Evolutionary conservation across 1,140 invertebrate genomes (phyloP).

Genomic region (Zaprionus davidi): DNA sequence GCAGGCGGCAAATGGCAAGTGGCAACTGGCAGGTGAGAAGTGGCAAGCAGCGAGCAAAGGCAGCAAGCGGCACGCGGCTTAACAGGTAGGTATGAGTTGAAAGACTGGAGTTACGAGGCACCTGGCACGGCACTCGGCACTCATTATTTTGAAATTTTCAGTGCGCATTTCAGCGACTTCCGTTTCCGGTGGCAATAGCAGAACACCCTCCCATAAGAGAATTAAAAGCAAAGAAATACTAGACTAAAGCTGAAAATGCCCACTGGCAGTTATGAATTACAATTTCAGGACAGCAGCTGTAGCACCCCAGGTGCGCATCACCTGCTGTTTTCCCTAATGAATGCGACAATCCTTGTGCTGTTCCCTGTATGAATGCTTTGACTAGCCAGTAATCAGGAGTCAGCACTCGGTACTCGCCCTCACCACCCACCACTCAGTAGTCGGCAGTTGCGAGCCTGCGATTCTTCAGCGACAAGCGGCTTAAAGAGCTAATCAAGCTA

Average conservation of each 20-base stretch:
- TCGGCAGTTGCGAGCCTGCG: background rate
- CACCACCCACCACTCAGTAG: background rate
- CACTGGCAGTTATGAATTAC: slow-evolving; percentile 52
- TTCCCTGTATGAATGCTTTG: slow-evolving; percentile 18
- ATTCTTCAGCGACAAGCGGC: background rate
- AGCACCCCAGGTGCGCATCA: slow-evolving; percentile 67
- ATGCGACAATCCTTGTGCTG: slow-evolving; percentile 62
- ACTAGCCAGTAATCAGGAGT: slow-evolving; percentile 1
- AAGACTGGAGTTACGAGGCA: background rate
- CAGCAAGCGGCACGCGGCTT: background rate
- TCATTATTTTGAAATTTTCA: slow-evolving; percentile 83
- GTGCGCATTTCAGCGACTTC: slow-evolving; percentile 77
- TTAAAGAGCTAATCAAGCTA: slow-evolving; percentile 40
- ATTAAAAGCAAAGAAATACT: slow-evolving; percentile 53
- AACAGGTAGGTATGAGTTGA: slow-evolving; percentile 2
- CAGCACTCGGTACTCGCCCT: background rate
- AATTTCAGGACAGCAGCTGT: slow-evolving; percentile 43
- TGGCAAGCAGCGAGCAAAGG: too few relatives aligned
- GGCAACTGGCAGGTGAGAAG: background rate
- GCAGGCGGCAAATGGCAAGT: slow-evolving; percentile 23
- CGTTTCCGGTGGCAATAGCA: slow-evolving; percentile 60
- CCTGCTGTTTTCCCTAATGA: slow-evolving; percentile 78
- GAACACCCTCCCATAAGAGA: slow-evolving; percentile 37
- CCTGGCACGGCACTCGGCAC: slow-evolving; percentile 41
- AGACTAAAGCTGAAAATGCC: slow-evolving; percentile 33